Evolutionary conservation across 2,888 invertebrate species (phyloP).

Genomic region (Clunio marinus): DNA sequence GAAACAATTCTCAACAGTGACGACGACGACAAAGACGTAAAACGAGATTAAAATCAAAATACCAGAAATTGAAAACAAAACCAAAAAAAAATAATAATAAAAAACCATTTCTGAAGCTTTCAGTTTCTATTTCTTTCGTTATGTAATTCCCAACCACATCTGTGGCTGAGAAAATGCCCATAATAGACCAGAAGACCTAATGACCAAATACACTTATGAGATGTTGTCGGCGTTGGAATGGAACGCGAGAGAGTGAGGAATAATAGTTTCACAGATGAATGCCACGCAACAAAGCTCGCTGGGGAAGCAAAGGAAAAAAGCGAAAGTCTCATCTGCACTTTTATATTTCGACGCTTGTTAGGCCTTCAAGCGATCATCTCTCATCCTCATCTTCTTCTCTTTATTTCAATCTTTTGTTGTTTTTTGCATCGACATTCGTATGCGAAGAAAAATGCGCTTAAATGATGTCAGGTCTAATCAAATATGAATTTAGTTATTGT

Average conservation of each 20-base stretch:
- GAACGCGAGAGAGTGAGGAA: slow-evolving; percentile 6
- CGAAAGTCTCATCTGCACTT: slow-evolving; percentile 38
- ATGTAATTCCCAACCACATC: no score
- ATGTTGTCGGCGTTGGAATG: slow-evolving; percentile 5
- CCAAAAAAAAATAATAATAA: no score
- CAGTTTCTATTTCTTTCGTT: no score
- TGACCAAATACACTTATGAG: slow-evolving; percentile 11
- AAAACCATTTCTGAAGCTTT: neutral
- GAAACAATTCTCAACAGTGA: neutral
- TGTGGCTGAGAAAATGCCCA: no score
- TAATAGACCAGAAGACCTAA: slow-evolving; percentile 13
- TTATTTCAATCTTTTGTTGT: neutral
- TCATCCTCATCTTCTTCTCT: neutral
- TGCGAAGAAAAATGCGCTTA: neutral
- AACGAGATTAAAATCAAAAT: neutral
- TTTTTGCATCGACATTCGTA: neutral
- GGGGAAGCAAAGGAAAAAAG: no score
- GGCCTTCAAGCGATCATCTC: neutral
- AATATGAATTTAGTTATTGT: neutral
- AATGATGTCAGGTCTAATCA: slow-evolving; percentile 19
- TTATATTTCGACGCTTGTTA: no score
- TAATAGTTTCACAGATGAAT: neutral
- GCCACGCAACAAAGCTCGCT: neutral
- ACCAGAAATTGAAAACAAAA: no score
- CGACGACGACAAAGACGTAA: no score